Conservation (phyloP, 2,113 vertebrate genomes). For the Zosterops lateralis region DNA sequence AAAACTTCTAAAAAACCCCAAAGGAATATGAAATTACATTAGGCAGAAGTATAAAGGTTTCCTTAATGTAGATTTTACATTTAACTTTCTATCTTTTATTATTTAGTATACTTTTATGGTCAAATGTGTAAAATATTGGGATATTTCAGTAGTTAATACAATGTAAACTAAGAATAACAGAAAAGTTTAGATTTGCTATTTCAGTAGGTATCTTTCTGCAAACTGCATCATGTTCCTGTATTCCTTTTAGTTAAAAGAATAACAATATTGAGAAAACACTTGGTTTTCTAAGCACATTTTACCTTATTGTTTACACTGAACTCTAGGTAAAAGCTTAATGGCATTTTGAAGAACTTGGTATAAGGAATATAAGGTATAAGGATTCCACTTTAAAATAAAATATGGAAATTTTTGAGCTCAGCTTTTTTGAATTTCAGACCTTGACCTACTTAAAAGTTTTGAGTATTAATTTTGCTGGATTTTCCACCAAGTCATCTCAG, state of each 20-base stretch:
- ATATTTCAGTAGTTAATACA: background rate
- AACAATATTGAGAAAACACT: background rate
- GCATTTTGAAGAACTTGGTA: background rate
- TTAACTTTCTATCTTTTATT: background rate
- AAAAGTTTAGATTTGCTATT: background rate
- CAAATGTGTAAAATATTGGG: background rate
- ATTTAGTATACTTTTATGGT: background rate
- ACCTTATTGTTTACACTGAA: background rate
- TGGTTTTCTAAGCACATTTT: background rate
- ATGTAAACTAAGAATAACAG: background rate
- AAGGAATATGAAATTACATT: background rate
- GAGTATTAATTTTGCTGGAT: background rate
- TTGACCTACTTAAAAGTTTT: background rate
- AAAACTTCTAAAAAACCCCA: background rate
- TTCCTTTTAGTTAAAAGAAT: background rate
- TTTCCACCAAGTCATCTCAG: background rate
- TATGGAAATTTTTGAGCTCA: background rate
- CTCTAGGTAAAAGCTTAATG: background rate
- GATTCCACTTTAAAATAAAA: background rate
- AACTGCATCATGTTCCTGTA: background rate
- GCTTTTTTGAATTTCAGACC: background rate
- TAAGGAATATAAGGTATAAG: background rate
- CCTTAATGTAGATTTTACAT: background rate
- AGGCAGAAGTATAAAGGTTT: background rate
- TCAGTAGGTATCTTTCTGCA: background rate